Base-by-base conservation (phyloP, 2,888 invertebrate species). In the Aphrophora alni region DNA sequence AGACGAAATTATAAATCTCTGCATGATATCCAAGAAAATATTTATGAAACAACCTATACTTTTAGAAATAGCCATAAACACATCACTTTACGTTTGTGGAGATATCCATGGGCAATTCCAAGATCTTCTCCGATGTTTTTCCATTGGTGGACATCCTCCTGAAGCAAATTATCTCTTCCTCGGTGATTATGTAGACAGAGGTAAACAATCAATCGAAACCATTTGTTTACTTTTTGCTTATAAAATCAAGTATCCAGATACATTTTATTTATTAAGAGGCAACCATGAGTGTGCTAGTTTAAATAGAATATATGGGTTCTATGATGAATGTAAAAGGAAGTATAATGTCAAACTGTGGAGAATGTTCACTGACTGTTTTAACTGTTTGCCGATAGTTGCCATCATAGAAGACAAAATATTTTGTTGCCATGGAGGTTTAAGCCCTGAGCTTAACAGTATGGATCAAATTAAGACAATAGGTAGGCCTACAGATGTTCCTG, bases 171-270 rank as follows among this genome's bases (percentile, higher is more conserved):
- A 99, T 90, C 91, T 99, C 85, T 99, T 99, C 90, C 90, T 96
- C 85, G 96, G 96, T 26, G 96, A 96, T 88, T 96, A 96, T 87
- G 96, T 96, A 73, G 96, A 93, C 90, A 95, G 93, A 90, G 98
- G 94, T 89, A 93, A 93, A 89, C 98, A 98, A 88, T 98, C 98
- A 0, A 90, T 99, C 86, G 98, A 99, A 90, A 98, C 98, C 17
- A 99, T 99, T 88, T 99, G 98, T 89, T 92, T 99, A 85, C 90
- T 98, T 85, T 92, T 99, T 85, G 98, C 98, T 73, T 99, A 98
- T 91, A 99, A 99, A 91, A 98, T 98, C 88, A 98, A 98, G 91
- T 98, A 98, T 89, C 98, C 98, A 76, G 98, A 98, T 89, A 98
- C 98, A 89, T 98, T 98, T 91, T 98, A 98, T 91, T 92, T 99